Evolutionary conservation across 2,113 vertebrate genomes (phyloP).

Genomic region (Malurus melanocephalus): DNA sequence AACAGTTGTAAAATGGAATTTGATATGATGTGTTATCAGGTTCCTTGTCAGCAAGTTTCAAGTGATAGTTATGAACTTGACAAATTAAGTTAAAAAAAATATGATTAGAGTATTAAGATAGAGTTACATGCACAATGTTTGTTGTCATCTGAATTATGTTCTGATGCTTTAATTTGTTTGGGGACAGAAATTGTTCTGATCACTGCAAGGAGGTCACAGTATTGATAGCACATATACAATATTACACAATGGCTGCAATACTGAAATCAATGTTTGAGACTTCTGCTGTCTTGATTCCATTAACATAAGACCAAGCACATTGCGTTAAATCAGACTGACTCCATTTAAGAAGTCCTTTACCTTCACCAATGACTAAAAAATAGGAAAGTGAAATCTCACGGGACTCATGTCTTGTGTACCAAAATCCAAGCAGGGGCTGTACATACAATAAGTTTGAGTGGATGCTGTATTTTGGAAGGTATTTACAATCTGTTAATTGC

Average conservation of each 20-base stretch:
- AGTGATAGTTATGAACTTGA: constrained; percentile 55
- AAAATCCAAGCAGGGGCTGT: neutral
- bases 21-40: constrained; percentile 60
- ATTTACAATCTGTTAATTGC: constrained; percentile 23
- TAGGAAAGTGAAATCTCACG: neutral
- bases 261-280: neutral
- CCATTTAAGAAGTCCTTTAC: neutral
- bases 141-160: neutral
- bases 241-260: neutral
- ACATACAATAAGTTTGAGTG: neutral
- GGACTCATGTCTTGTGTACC: neutral
- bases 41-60: constrained; percentile 62
- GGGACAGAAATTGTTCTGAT: constrained; percentile 24
- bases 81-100: constrained; percentile 51
- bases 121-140: neutral
- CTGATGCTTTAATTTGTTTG: constrained; percentile 26
- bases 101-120: neutral
- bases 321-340: neutral
- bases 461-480: neutral
- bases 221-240: neutral
- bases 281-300: neutral
- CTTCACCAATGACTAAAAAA: neutral
- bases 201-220: constrained; percentile 3
- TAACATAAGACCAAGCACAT: neutral
- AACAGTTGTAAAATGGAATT: constrained; percentile 65